phyloP scores from a whole-genome alignment of 2,888 invertebrate species.

The Mayetiola destructor region DNA sequence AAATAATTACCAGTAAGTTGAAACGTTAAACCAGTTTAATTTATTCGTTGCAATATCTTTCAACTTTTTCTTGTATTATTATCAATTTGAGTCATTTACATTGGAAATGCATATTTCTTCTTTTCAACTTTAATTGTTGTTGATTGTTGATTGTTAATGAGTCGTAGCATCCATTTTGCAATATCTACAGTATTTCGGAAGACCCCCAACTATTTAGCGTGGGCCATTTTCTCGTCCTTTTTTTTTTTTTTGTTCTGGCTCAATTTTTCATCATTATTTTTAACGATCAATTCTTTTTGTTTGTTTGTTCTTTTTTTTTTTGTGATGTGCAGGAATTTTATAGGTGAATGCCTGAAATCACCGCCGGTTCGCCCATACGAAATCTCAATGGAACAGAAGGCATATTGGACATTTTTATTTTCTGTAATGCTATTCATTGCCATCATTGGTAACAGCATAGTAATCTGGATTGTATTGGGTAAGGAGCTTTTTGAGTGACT shows the following conservation, averaged over 20 bases:
- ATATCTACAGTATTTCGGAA: too few relatives aligned
- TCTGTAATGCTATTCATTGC: conserved; percentile 63
- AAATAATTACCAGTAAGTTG: conserved; percentile 8
- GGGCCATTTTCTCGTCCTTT: not conserved
- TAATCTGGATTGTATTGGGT: conserved; percentile 88
- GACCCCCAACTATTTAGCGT: not conserved
- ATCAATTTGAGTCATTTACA: too few relatives aligned
- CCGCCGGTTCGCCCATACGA: conserved; percentile 43
- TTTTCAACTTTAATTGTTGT: too few relatives aligned
- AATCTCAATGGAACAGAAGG: conserved; percentile 49
- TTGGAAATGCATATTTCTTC: too few relatives aligned
- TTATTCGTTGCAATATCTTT: too few relatives aligned
- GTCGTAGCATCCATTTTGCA: too few relatives aligned
- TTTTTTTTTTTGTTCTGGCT: not conserved
- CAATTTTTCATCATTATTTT: too few relatives aligned
- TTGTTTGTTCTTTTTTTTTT: not conserved
- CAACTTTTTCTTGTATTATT: too few relatives aligned
- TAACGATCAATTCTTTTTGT: too few relatives aligned
- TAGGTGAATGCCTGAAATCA: conserved; percentile 45
- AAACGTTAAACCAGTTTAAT: too few relatives aligned
- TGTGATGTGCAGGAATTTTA: conserved; percentile 39
- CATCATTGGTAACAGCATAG: conserved; percentile 75
- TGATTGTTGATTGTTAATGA: too few relatives aligned
- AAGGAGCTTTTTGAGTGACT: too few relatives aligned
- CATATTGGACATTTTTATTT: conserved; percentile 63